Conservation (phyloP, 1,140 invertebrate genomes). For the Macrocentrus cingulum region DNA sequence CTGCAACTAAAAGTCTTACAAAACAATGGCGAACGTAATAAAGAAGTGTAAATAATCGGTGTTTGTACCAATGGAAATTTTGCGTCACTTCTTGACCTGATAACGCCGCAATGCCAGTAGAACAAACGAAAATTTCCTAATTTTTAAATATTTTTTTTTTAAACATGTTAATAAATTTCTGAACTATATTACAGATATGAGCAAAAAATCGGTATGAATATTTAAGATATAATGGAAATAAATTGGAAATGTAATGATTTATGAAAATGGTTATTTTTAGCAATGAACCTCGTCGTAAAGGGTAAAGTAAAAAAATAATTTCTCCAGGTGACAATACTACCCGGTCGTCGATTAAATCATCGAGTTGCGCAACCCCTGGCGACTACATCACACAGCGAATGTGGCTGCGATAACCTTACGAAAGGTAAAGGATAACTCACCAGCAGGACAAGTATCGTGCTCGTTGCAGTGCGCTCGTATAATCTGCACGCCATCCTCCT, state of each 20-base stretch:
- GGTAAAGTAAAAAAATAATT: slow-evolving; percentile 7
- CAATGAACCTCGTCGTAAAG: too few species aligned
- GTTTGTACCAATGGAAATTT: slow-evolving; percentile 5
- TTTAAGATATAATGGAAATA: too few species aligned
- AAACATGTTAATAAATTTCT: too few species aligned
- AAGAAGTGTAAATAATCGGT: slow-evolving; percentile 11
- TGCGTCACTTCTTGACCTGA: not conserved
- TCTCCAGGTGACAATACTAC: slow-evolving; percentile 8
- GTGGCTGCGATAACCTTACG: slow-evolving; percentile 15
- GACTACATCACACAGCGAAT: slow-evolving; percentile 2
- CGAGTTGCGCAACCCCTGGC: slow-evolving; percentile 17
- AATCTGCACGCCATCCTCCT: slow-evolving; percentile 54
- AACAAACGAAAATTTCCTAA: too few species aligned
- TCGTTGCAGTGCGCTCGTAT: slow-evolving; percentile 47
- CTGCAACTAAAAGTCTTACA: slow-evolving; percentile 15
- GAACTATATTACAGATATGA: too few species aligned
- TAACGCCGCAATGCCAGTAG: not conserved
- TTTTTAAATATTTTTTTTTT: too few species aligned
- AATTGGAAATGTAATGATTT: too few species aligned
- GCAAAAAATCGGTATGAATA: too few species aligned
- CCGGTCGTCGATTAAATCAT: slow-evolving; percentile 20
- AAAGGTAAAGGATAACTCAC: slow-evolving; percentile 42
- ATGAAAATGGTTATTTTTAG: too few species aligned
- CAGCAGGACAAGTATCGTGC: slow-evolving; percentile 52
- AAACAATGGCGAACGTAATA: slow-evolving; percentile 20